Base-by-base conservation (phyloP, 2,797 vertebrate species). In the Pogonophryne albipinna region DNA sequence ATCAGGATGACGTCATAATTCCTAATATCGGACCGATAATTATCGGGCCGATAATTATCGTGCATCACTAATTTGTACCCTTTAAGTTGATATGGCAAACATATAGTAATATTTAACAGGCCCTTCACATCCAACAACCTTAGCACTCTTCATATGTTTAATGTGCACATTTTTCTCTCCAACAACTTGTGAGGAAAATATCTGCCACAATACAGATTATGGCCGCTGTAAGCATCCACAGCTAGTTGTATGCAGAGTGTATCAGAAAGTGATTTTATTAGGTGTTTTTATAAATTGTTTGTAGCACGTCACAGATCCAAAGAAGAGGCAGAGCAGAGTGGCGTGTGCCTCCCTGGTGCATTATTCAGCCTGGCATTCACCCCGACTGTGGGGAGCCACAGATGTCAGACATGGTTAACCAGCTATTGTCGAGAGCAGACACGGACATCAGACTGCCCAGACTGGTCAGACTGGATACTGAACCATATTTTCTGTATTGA, bases 301-400 rank as follows among this genome's bases (percentile, higher is more conserved):
- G 63, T 45, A 16, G 60, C 72, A 75, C 12, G 46, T 79, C 55
- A 23, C 58, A 61, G 71, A 57, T 64, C 46, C 23, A 71, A 52
- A 80, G 82, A 92, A 91, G 90, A 92, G 91, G 88, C 90, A 92
- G 89, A 93, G 91, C 79, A 82, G 81, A 89, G 74, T 49, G 79
- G 66, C 45, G n/a, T 66, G 61, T 61, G 64, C 64, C 73, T 85
- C 78, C 84, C 83, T 45, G 84, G 89, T 85, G 85, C 71, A 90
- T 89, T 89, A 91, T 86, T 89, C 85, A 86, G 83, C 82, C 84
- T 85, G 77, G 83, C 83, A 77, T 85, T 85, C 86, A 83, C 88
- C 86, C 78, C 77, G 80, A 79, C 90, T 56, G 80, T 64, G 83
- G 88, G 86, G 86, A 85, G 88, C 87, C 84, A 67, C 83, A 83